Conservation (phyloP, 2,888 invertebrate genomes). For the Bembecia ichneumoniformis region DNA sequence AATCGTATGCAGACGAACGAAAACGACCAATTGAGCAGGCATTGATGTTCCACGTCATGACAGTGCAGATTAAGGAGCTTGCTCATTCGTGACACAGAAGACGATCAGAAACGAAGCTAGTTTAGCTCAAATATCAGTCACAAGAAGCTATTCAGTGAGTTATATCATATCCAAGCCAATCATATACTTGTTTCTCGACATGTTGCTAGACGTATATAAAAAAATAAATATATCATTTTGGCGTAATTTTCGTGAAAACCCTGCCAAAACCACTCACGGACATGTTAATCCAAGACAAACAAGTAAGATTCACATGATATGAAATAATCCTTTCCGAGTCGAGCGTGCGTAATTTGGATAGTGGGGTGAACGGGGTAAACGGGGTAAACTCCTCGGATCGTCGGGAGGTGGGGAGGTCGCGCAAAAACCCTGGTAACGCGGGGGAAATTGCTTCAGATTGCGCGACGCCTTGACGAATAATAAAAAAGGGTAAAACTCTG, state of each 20-base stretch:
- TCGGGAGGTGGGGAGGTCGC: conserved; percentile 16
- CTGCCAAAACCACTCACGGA: conserved; percentile 7
- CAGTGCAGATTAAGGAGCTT: too few species aligned
- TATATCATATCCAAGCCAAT: too few species aligned
- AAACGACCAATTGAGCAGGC: too few species aligned
- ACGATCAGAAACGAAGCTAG: too few species aligned
- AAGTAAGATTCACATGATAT: conserved; percentile 22
- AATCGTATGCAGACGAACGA: too few species aligned
- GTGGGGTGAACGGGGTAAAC: neutral
- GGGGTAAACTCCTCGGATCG: neutral
- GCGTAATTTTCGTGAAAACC: neutral
- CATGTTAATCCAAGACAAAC: conserved; percentile 25
- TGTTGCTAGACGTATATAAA: too few species aligned
- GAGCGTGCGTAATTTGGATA: neutral
- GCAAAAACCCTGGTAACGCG: conserved; percentile 22
- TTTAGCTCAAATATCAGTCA: too few species aligned
- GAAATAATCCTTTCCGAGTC: conserved; percentile 13
- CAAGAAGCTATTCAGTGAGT: too few species aligned
- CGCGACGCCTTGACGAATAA: conserved; percentile 6
- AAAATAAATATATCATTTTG: neutral
- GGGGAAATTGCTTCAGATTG: conserved; percentile 26
- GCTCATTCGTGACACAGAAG: too few species aligned
- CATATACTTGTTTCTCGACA: too few species aligned
- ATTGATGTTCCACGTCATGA: too few species aligned
- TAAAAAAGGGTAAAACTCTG: conserved; percentile 5